Evolutionary conservation across 2,888 invertebrate genomes (phyloP).

Genomic region (Synanthedon vespiformis): DNA sequence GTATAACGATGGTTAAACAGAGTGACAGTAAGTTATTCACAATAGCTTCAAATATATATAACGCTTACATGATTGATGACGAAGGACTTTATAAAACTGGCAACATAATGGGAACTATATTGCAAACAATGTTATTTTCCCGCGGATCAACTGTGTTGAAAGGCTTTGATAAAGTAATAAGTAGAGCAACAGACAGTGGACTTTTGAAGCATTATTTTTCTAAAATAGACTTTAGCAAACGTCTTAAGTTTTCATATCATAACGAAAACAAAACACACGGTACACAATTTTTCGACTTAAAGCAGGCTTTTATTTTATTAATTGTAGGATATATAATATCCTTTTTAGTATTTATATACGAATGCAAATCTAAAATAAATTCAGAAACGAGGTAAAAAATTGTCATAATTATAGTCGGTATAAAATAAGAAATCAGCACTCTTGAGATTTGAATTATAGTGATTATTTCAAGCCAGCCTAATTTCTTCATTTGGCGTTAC

Average conservation of each 20-base stretch:
- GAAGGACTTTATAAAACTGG: neutral
- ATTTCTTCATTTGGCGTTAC: no score
- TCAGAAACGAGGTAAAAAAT: neutral
- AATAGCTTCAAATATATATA: neutral
- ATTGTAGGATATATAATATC: neutral
- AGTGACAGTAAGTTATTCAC: neutral
- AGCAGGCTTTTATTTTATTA: neutral
- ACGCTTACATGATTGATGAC: neutral
- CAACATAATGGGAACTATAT: neutral
- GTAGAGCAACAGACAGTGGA: neutral
- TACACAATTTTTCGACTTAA: neutral
- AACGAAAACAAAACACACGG: no score
- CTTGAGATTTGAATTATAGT: no score
- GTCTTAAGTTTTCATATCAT: neutral
- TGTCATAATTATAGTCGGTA: no score
- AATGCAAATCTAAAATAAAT: neutral
- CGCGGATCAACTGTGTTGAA: neutral
- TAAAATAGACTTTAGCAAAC: neutral
- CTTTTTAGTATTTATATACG: neutral
- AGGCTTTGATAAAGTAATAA: neutral
- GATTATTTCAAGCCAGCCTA: no score
- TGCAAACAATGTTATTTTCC: neutral
- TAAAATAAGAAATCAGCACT: no score
- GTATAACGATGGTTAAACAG: neutral
- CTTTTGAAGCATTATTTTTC: neutral